Evolutionary conservation across 2,888 invertebrate genomes (phyloP), one percentile per base, ranked within the genome.

Genomic region (Mantis religiosa): DNA sequence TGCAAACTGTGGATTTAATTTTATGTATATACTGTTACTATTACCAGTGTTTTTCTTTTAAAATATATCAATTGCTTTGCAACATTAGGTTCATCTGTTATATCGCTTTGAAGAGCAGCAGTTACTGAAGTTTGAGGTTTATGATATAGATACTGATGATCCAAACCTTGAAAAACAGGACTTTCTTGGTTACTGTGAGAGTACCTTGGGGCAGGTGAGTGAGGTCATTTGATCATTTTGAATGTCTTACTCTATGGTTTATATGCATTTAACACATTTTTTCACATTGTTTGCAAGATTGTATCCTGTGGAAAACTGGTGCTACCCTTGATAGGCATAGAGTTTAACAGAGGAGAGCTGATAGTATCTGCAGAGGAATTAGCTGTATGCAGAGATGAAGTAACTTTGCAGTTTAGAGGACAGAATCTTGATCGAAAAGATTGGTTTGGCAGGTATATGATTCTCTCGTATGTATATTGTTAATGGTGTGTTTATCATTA

Each of bases 101-200:
- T 95, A 95, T 91, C 93, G 93, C 89, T 95, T 95, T 93, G 95
- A 95, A 91, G 94, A 94, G 90, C 94, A 94, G 87, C 95, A 95
- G 91, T 92, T 93, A 41, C 91, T 95, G 71, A 93, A 93, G 91
- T 94, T 95, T 91, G 94, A 94, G 90, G 92, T 93, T 0, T 93
- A 93, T 91, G 93, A 93, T 91, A 91, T 93, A 88, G 93, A 93
- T 91, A 92, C 91, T 34, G 90, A 91, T 15, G 92, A 92, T 81
- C 47, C 91, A 8, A 92, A 91, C 88, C 90, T 93, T 15, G 91
- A 90, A 28, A 92, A 92, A 54, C 93, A 94, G 90, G 94, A 94
- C 91, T 94, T 94, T 90, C 92, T 95, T 8, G 95, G 95, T 14
- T 92, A 92, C 81, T 92, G 93, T 89, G 94, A 95, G 90, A 93